These are phyloP conservation scores for Saccostrea glomerata DNA, from an alignment of 1,140 invertebrate genomes.

Conservation along the genomic window DNA sequence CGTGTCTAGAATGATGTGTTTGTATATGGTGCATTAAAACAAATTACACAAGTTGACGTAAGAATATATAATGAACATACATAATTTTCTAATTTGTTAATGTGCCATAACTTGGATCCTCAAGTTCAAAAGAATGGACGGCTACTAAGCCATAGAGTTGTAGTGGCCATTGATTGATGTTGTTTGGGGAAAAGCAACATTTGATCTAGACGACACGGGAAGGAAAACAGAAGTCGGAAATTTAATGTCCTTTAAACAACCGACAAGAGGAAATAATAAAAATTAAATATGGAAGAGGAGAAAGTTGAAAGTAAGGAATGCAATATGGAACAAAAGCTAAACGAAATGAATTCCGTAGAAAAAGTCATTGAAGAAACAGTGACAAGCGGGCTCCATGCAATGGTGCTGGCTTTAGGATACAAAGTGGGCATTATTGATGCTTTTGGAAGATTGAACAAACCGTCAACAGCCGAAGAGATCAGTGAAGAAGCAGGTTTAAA, in stretches of 20 bases:
- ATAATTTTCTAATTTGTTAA: no score
- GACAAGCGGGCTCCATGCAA: neutral
- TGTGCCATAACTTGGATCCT: no score
- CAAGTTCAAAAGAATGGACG: no score
- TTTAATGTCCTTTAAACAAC: neutral
- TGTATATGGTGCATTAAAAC: no score
- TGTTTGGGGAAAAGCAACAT: neutral
- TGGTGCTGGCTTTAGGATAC: neutral
- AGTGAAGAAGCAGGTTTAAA: neutral
- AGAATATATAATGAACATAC: no score
- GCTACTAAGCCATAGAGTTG: no score
- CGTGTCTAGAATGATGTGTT: no score
- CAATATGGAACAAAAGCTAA: neutral
- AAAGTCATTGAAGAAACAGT: neutral
- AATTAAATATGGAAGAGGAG: neutral
- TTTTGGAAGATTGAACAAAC: neutral
- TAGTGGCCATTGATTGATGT: neutral
- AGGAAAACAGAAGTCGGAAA: neutral
- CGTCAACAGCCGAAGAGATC: neutral
- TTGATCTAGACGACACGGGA: neutral
- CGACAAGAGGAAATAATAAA: neutral
- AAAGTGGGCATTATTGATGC: neutral
- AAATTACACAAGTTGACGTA: no score
- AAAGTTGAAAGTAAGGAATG: neutral
- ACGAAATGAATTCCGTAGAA: neutral